Conservation (phyloP, 2,113 vertebrate genomes). For the Motacilla tschutschensis region DNA sequence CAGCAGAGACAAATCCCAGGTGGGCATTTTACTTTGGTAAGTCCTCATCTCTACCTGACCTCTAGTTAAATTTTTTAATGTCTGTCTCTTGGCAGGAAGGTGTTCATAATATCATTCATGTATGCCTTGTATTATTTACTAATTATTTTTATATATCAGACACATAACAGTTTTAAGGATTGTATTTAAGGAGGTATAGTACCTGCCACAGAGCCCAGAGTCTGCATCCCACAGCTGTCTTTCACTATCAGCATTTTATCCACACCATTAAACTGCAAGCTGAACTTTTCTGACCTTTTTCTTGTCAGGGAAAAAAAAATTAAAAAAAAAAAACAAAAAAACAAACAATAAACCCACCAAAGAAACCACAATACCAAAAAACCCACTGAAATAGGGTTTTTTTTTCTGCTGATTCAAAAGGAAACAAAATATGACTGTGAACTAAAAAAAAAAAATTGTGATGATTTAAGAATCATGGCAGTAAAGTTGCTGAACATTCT, state of each 20-base stretch:
- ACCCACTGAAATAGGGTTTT: too few relatives aligned
- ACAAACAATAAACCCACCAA: neutral
- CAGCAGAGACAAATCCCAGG: neutral
- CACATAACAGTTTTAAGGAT: neutral
- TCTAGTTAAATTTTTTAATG: neutral
- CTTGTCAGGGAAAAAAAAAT: neutral
- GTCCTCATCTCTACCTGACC: neutral
- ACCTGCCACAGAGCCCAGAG: neutral
- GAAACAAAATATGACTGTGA: constrained; percentile 22
- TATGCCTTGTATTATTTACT: neutral
- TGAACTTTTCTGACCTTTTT: neutral
- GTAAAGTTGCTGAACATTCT: neutral
- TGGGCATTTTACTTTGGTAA: neutral
- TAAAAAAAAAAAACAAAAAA: neutral
- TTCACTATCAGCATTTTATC: neutral
- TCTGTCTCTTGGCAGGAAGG: neutral
- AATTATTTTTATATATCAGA: neutral
- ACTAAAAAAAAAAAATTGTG: neutral
- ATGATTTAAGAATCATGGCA: neutral
- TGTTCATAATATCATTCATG: neutral
- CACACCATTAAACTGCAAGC: neutral
- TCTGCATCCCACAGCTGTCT: neutral
- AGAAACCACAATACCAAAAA: too few relatives aligned
- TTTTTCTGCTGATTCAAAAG: neutral
- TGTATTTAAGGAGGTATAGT: neutral